Evolutionary conservation across 2,113 vertebrate species (phyloP).

Genomic region (Dasyurus viverrinus): DNA sequence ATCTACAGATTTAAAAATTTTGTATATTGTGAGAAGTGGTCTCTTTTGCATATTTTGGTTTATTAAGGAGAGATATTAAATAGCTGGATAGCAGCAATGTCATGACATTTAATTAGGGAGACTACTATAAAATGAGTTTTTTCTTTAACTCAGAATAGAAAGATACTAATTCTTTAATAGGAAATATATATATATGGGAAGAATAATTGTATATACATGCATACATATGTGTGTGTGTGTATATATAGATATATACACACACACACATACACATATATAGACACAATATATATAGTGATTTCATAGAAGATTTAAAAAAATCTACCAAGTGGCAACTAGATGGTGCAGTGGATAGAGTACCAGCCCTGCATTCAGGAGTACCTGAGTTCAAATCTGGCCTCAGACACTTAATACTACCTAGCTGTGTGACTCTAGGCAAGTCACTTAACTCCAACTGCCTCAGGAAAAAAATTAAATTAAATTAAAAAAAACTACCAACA

Average conservation of each 20-base stretch:
- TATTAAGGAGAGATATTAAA: background rate
- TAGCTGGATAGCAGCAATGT: background rate
- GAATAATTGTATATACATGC: background rate
- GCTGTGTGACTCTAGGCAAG: too few relatives aligned
- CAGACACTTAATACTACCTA: too few relatives aligned
- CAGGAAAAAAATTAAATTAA: too few relatives aligned
- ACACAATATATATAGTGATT: background rate
- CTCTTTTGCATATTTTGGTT: background rate
- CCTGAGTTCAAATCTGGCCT: too few relatives aligned
- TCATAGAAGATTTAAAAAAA: constrained; percentile 1
- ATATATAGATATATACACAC: too few relatives aligned
- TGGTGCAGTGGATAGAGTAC: too few relatives aligned
- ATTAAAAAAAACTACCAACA: background rate
- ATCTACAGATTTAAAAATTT: background rate
- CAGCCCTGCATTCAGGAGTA: too few relatives aligned
- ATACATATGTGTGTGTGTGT: background rate
- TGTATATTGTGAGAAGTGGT: background rate
- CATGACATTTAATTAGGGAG: background rate
- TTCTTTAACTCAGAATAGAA: background rate
- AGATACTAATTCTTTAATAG: background rate
- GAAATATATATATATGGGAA: background rate
- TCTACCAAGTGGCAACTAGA: background rate
- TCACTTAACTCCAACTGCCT: too few relatives aligned
- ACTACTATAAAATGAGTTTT: background rate
- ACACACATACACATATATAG: background rate